phyloP scores from a whole-genome alignment of 1,140 invertebrate species.

The Argopecten irradians region DNA sequence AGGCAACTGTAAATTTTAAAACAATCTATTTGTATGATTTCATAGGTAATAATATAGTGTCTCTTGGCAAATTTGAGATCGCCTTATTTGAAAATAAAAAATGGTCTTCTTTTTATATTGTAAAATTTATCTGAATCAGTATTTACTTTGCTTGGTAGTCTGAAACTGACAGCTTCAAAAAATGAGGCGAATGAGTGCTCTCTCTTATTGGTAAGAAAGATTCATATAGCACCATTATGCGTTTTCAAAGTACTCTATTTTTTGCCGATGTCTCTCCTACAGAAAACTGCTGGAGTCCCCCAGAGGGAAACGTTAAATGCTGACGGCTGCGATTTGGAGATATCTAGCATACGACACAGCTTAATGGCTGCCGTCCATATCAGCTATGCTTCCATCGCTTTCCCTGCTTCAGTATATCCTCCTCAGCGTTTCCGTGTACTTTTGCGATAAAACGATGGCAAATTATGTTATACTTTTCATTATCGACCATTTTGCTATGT shows the following conservation, averaged over 20 bases:
- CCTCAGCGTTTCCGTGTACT: not conserved
- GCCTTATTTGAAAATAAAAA: too few species aligned
- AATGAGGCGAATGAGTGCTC: too few species aligned
- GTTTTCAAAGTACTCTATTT: not conserved
- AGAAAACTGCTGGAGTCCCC: not conserved
- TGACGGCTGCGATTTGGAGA: not conserved
- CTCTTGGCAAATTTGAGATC: too few species aligned
- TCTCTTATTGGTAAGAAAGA: not conserved
- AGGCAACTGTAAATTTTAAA: too few species aligned
- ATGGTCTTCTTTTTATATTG: too few species aligned
- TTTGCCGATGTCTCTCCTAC: not conserved
- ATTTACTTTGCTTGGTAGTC: too few species aligned
- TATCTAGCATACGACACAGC: not conserved
- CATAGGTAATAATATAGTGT: too few species aligned
- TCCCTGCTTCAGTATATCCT: not conserved
- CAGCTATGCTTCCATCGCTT: not conserved
- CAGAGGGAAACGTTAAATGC: not conserved
- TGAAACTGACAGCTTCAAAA: too few species aligned
- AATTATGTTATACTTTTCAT: not conserved
- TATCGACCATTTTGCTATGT: not conserved
- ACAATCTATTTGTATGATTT: too few species aligned
- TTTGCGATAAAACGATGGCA: not conserved
- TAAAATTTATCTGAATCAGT: too few species aligned
- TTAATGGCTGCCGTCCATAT: not conserved
- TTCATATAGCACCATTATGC: not conserved